Conservation (phyloP, 2,797 vertebrate species). For the Scolopax rusticola region DNA sequence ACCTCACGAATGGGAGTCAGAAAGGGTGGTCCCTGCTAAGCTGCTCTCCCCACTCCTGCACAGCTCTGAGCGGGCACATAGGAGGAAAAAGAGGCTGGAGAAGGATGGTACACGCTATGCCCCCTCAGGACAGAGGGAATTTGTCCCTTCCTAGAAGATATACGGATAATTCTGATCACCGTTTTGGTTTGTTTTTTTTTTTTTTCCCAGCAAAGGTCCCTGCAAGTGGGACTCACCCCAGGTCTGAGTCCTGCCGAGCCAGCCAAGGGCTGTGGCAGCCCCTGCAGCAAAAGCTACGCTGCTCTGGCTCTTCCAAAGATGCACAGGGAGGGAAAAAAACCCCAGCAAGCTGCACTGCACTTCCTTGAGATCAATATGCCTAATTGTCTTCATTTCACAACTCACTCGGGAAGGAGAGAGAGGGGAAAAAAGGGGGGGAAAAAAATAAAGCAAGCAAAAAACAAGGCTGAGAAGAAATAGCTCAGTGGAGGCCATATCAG, state of each 20-base stretch:
- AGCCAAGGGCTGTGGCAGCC: neutral
- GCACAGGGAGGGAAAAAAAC: neutral
- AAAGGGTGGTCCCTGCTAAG: neutral
- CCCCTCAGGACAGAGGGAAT: neutral
- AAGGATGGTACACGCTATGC: neutral
- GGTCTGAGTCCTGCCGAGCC: neutral
- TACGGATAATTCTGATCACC: fast-evolving
- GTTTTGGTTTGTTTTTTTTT: neutral
- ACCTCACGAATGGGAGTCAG: neutral
- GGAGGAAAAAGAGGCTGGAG: neutral
- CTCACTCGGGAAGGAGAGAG: neutral
- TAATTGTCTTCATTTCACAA: conserved; percentile 55
- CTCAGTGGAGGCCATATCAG: conserved; percentile 63
- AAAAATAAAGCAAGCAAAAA: neutral
- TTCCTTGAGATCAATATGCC: neutral
- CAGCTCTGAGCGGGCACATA: fast-evolving
- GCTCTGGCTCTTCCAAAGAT: neutral
- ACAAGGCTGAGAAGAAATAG: conserved; percentile 49
- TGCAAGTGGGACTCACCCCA: neutral
- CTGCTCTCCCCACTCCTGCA: neutral
- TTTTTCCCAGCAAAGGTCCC: neutral
- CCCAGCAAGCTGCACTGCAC: neutral
- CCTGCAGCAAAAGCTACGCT: neutral
- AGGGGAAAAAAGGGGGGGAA: neutral
- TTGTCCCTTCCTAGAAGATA: neutral